A percentile compares a stretch with the other conserved stretches of the same genome.
These are phyloP conservation scores for Stenotaenia linearis DNA, from an alignment of 2,888 invertebrate species.

Conservation along the genomic window DNA sequence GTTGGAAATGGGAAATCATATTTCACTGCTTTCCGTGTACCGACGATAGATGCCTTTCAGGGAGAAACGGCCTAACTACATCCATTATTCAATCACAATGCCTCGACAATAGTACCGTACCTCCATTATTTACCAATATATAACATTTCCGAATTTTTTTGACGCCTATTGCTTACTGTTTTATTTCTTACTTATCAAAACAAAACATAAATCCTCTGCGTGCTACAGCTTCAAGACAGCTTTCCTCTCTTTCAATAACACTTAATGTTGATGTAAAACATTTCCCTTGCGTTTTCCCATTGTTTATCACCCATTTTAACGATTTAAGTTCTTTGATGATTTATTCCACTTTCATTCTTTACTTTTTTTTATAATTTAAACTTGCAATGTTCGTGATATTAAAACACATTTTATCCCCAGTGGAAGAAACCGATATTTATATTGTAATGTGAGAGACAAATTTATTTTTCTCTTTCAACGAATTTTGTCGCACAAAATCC, in stretches of 20 bases:
- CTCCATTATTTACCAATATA: not conserved
- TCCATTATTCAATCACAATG: constrained; percentile 20
- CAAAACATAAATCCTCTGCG: not conserved
- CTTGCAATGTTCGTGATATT: too few species aligned
- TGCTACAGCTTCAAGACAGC: not conserved
- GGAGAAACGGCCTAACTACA: not conserved
- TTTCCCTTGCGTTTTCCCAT: not conserved
- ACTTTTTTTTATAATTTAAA: too few species aligned
- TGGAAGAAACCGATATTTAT: too few species aligned
- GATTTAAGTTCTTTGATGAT: too few species aligned
- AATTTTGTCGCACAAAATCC: too few species aligned
- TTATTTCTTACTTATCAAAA: not conserved
- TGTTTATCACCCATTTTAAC: not conserved
- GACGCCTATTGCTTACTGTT: constrained; percentile 5
- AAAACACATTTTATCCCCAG: too few species aligned
- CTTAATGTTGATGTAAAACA: not conserved
- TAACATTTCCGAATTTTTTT: constrained; percentile 8
- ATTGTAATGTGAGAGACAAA: too few species aligned
- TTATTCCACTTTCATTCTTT: too few species aligned
- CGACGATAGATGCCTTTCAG: constrained; percentile 13
- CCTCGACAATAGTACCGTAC: not conserved
- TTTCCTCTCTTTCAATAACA: not conserved
- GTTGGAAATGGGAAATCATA: constrained; percentile 24
- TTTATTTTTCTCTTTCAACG: too few species aligned
- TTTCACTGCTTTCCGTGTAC: constrained; percentile 7